Conservation (phyloP, 2,113 vertebrate species). For the Hypomesus transpacificus region DNA sequence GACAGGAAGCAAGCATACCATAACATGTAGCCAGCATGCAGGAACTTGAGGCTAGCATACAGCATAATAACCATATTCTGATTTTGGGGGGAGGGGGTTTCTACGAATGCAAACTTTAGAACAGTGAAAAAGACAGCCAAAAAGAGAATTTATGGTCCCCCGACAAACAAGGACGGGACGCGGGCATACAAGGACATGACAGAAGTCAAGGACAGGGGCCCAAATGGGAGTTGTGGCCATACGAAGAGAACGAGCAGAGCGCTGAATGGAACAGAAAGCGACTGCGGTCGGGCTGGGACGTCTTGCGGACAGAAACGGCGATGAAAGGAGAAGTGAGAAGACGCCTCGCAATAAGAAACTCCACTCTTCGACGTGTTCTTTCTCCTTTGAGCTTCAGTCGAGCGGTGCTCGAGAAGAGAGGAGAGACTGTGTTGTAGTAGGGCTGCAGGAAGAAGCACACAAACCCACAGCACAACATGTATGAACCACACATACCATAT, state of each 20-base stretch:
- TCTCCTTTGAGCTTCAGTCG: slow-evolving; percentile 18
- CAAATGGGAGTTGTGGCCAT: too few relatives aligned
- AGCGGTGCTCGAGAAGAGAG: not conserved
- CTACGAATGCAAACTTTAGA: too few relatives aligned
- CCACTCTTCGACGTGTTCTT: not conserved
- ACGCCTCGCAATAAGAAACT: too few relatives aligned
- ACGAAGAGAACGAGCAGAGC: too few relatives aligned
- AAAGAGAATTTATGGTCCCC: not conserved
- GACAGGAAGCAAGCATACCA: too few relatives aligned
- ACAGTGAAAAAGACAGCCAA: not conserved
- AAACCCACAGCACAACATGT: not conserved
- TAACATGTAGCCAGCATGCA: too few relatives aligned
- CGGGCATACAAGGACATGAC: too few relatives aligned
- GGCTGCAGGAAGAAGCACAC: not conserved
- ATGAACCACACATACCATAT: not conserved
- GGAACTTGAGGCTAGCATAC: too few relatives aligned
- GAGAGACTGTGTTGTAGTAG: not conserved
- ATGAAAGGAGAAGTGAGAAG: slow-evolving; percentile 25
- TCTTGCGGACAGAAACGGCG: not conserved
- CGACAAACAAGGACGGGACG: too few relatives aligned
- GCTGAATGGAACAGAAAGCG: not conserved
- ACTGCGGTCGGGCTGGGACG: not conserved
- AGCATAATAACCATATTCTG: too few relatives aligned
- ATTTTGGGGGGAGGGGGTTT: too few relatives aligned
- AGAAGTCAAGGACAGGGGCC: too few relatives aligned